Percentiles rank a stretch among this genome's conserved stretches.
Evolutionary conservation across 2,797 vertebrate genomes (phyloP).

Genomic region (Serranus cabrilla): DNA sequence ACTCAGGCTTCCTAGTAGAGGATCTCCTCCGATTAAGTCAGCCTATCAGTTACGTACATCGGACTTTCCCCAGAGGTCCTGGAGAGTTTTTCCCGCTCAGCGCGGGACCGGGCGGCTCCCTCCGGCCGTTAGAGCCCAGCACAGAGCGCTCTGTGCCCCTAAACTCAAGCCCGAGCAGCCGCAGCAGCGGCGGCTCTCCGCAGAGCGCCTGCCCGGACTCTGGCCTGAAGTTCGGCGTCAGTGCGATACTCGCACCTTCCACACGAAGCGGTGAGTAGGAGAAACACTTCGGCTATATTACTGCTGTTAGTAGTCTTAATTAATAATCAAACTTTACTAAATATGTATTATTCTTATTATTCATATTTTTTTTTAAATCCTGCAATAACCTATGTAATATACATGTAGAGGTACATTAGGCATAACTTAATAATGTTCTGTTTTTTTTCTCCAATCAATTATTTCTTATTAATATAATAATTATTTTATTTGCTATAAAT

Average conservation of each 20-base stretch:
- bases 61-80: constrained; percentile 74
- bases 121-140: constrained; percentile 10
- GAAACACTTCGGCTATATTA: too few relatives aligned
- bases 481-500: background rate
- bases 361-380: background rate
- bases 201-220: constrained; percentile 78
- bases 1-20: constrained; percentile 93
- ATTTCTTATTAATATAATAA: too few relatives aligned
- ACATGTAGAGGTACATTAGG: background rate
- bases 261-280: constrained; percentile 87
- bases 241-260: constrained; percentile 93
- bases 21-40: constrained; percentile 93
- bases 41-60: constrained; percentile 86
- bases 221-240: constrained; percentile 96
- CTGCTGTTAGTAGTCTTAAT: background rate
- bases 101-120: constrained; percentile 17
- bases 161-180: constrained; percentile 75
- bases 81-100: constrained; percentile 40
- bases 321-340: background rate
- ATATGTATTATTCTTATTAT: background rate
- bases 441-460: background rate
- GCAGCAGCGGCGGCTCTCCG: constrained; percentile 72
- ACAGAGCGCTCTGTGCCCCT: constrained; percentile 52
- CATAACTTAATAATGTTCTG: background rate
- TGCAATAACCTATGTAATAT: background rate